Evolutionary conservation across 2,888 invertebrate species (phyloP).

Genomic region (Melanophora roralis): DNA sequence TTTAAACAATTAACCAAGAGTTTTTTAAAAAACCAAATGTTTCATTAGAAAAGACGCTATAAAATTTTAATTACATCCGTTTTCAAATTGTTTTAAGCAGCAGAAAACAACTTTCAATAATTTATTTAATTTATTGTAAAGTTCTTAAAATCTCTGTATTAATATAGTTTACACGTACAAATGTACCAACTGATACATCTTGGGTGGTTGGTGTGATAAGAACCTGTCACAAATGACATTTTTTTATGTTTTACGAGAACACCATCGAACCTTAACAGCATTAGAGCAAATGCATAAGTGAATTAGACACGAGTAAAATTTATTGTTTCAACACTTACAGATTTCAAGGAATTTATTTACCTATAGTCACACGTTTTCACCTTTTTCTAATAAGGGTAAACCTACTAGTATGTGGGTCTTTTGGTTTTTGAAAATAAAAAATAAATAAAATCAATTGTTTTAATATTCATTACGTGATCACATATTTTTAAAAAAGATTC

Average conservation of each 20-base stretch:
- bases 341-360: not conserved
- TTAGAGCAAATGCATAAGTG: conserved; percentile 52
- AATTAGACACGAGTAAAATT: conserved; percentile 41
- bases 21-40: not conserved
- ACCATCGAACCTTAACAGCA: not conserved
- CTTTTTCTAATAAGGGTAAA: conserved; percentile 43
- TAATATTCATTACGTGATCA: conserved; percentile 55
- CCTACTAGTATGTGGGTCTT: conserved; percentile 31
- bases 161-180: conserved; percentile 50
- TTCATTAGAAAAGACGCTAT: not conserved
- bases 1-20: not conserved
- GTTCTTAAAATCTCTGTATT: conserved; percentile 30
- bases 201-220: conserved; percentile 51
- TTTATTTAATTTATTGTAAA: not conserved
- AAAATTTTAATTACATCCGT: not conserved
- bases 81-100: no score
- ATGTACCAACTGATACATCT: conserved; percentile 23
- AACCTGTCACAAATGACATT: conserved; percentile 54
- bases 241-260: conserved; percentile 55
- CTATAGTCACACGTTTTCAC: conserved; percentile 32
- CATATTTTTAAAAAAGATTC: conserved; percentile 18
- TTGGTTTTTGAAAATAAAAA: conserved; percentile 8
- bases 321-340: not conserved
- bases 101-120: conserved; percentile 4
- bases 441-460: conserved; percentile 21